Conservation (phyloP, 2,113 vertebrate species). For the Strigops habroptila region DNA sequence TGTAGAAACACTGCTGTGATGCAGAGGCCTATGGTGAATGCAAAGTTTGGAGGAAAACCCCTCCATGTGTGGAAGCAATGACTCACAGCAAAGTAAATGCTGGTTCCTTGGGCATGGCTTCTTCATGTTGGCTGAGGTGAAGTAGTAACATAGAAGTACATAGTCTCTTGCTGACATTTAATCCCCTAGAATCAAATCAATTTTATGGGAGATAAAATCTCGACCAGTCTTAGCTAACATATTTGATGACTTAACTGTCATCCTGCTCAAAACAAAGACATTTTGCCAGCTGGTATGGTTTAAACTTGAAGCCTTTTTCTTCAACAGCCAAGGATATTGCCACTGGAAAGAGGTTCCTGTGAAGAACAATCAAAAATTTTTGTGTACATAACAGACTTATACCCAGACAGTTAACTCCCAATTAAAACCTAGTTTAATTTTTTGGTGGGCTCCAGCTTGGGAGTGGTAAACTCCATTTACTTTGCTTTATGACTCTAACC, state of each 20-base stretch:
- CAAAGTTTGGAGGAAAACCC: not conserved
- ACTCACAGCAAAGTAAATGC: not conserved
- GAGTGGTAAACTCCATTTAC: not conserved
- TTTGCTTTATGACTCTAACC: not conserved
- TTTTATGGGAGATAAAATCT: not conserved
- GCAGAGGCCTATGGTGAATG: not conserved
- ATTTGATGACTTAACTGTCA: not conserved
- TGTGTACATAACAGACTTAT: not conserved
- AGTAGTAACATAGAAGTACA: not conserved
- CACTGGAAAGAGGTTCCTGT: not conserved
- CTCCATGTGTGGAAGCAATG: not conserved
- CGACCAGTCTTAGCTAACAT: not conserved
- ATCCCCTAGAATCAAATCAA: not conserved
- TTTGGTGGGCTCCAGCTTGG: not conserved
- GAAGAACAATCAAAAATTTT: not conserved
- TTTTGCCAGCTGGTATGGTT: not conserved
- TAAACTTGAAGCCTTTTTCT: not conserved
- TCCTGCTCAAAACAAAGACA: not conserved
- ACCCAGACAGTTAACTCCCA: not conserved
- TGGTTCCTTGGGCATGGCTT: not conserved
- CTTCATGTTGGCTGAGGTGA: not conserved
- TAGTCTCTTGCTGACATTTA: not conserved
- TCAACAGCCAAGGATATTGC: not conserved
- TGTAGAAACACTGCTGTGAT: not conserved
- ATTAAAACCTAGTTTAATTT: not conserved